These are phyloP conservation scores for Adelphocoris suturalis DNA, from an alignment of 2,888 invertebrate genomes.

Conservation along the genomic window DNA sequence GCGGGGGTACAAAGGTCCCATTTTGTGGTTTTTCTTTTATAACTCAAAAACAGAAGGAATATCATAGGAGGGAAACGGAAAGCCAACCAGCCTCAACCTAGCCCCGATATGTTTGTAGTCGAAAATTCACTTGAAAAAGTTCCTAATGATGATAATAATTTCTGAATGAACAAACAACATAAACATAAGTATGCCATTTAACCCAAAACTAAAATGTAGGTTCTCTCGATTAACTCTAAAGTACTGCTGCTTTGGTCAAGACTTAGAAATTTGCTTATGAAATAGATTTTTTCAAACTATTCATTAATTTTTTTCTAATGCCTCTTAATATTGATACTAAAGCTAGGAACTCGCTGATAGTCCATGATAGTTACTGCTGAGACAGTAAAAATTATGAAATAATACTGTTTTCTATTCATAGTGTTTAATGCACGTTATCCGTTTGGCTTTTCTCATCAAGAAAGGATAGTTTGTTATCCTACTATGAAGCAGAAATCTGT, in stretches of 20 bases:
- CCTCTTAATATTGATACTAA: too few species aligned
- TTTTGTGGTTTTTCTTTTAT: too few species aligned
- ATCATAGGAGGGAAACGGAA: too few species aligned
- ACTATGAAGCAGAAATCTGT: not conserved
- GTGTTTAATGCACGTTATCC: not conserved
- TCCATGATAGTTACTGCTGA: too few species aligned
- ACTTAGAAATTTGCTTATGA: conserved; percentile 3
- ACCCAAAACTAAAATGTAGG: too few species aligned
- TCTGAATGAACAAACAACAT: not conserved
- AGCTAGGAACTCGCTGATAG: too few species aligned
- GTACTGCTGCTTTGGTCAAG: conserved; percentile 16
- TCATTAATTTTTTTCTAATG: not conserved
- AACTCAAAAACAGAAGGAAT: too few species aligned
- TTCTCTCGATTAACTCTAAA: not conserved
- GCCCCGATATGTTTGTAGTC: conserved; percentile 48
- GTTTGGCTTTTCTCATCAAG: not conserved
- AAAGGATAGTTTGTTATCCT: not conserved
- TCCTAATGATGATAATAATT: too few species aligned
- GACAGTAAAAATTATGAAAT: too few species aligned
- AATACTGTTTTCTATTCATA: conserved; percentile 11
- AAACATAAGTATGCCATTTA: not conserved
- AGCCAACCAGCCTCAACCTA: conserved; percentile 48
- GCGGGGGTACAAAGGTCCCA: too few species aligned
- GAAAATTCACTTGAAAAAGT: too few species aligned
- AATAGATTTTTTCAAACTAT: not conserved